Percentiles rank a stretch among this genome's conserved stretches.
Conservation (phyloP, 2,797 vertebrate species). For the Chelidonichthys spinosus region DNA sequence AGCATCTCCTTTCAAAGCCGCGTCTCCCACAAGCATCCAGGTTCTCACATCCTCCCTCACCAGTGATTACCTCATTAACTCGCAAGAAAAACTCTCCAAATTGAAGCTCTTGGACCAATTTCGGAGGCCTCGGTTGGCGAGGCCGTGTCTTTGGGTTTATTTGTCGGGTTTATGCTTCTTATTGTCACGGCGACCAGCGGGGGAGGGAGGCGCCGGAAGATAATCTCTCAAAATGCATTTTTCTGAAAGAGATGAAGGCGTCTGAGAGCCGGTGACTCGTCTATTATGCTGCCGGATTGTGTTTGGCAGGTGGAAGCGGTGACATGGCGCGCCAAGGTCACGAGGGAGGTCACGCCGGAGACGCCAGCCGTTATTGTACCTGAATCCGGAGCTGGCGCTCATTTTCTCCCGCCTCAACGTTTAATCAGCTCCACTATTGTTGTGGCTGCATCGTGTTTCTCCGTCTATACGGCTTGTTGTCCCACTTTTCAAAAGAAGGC, state of each 20-base stretch:
- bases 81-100: slow-evolving; percentile 52
- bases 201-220: slow-evolving; percentile 33
- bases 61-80: slow-evolving; percentile 60
- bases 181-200: slow-evolving; percentile 44
- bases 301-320: slow-evolving; percentile 41
- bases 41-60: slow-evolving; percentile 59
- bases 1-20: slow-evolving; percentile 45
- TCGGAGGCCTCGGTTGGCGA: slow-evolving; percentile 73
- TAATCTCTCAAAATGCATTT: slow-evolving; percentile 48
- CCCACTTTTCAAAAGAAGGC: slow-evolving; percentile 64
- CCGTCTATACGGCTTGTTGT: slow-evolving; percentile 40
- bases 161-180: slow-evolving; percentile 48
- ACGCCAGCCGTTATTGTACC: slow-evolving; percentile 32
- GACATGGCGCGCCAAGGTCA: slow-evolving; percentile 52
- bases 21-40: slow-evolving; percentile 47
- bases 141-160: slow-evolving; percentile 57
- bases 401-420: slow-evolving; percentile 27
- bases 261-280: slow-evolving; percentile 38
- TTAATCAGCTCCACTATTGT: slow-evolving; percentile 22
- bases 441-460: slow-evolving; percentile 47
- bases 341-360: slow-evolving; percentile 10
- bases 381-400: slow-evolving; percentile 41
- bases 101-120: slow-evolving; percentile 69
- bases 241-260: slow-evolving; percentile 50
- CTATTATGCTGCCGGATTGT: slow-evolving; percentile 40